Conservation (phyloP, 2,113 vertebrate genomes). For the Protomyctophum bolini region DNA sequence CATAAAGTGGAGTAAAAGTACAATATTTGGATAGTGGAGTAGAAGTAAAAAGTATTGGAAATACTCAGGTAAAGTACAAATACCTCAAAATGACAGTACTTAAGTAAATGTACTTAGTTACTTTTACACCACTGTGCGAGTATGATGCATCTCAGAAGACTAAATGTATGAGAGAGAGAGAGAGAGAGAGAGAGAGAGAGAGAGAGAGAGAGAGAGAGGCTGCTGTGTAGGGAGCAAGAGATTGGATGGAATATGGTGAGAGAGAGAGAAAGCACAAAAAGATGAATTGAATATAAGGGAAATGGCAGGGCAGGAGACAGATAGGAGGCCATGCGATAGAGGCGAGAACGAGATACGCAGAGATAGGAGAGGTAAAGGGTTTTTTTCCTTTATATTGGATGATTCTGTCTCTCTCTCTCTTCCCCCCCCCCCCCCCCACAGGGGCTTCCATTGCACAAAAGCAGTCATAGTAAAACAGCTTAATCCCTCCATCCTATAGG, state of each 20-base stretch:
- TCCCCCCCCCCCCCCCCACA: slow-evolving; percentile 42
- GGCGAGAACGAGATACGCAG: neutral
- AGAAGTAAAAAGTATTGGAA: too few species aligned
- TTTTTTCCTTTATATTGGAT: slow-evolving; percentile 67
- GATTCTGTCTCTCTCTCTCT: slow-evolving; percentile 68
- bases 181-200: neutral
- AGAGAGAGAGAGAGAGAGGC: neutral
- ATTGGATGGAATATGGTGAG: too few species aligned
- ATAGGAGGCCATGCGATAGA: neutral
- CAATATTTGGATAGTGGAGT: too few species aligned
- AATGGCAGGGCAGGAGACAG: neutral
- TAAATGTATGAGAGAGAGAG: slow-evolving; percentile 2
- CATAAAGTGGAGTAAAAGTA: too few species aligned
- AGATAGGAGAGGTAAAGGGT: neutral
- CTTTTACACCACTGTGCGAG: too few species aligned
- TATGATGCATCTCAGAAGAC: neutral
- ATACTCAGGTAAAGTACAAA: too few species aligned
- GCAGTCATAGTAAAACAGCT: slow-evolving; percentile 83
- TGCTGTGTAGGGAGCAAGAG: too few species aligned
- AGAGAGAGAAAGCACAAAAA: neutral
- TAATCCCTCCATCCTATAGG: slow-evolving; percentile 85
- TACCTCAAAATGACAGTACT: too few species aligned
- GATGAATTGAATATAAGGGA: neutral
- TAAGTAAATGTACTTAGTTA: too few species aligned
- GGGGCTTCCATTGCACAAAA: slow-evolving; percentile 83